Conservation (phyloP, 2,797 vertebrate species). For the Kryptolebias ocellatus region DNA sequence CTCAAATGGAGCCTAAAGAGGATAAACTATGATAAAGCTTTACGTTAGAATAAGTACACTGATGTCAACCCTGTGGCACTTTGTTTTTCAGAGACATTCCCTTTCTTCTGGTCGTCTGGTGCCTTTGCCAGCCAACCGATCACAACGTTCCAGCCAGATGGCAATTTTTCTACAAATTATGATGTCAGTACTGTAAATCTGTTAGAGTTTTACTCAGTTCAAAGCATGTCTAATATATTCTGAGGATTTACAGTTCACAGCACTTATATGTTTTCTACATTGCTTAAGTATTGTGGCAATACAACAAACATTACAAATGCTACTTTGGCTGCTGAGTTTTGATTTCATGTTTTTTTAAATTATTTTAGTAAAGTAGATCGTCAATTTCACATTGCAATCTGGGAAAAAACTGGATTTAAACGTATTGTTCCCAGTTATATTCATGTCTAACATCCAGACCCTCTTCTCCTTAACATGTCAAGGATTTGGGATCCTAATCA, state of each 20-base stretch:
- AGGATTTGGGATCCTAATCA: no score
- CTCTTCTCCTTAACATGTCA: no score
- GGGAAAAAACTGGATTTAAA: no score
- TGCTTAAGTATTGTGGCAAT: slow-evolving; percentile 60
- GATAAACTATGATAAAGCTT: slow-evolving; percentile 12
- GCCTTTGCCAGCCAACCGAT: slow-evolving; percentile 22
- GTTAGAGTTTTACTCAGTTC: slow-evolving; percentile 16
- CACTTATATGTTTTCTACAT: slow-evolving; percentile 57
- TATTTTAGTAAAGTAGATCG: no score
- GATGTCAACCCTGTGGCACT: slow-evolving; percentile 1
- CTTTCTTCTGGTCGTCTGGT: slow-evolving; percentile 25
- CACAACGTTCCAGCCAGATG: slow-evolving; percentile 52
- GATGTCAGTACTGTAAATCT: slow-evolving; percentile 37
- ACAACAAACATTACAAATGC: slow-evolving; percentile 37
- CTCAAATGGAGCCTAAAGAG: slow-evolving; percentile 5
- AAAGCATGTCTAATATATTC: slow-evolving; percentile 46
- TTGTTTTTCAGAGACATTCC: slow-evolving; percentile 24
- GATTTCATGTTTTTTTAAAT: slow-evolving; percentile 4
- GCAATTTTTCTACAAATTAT: slow-evolving; percentile 42
- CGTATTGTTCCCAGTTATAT: no score
- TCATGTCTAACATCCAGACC: no score
- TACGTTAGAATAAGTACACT: not conserved
- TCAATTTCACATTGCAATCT: not conserved
- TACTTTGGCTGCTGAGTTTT: slow-evolving; percentile 41
- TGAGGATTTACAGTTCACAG: slow-evolving; percentile 27